Evolutionary conservation across 2,888 invertebrate genomes (phyloP), one percentile per base, ranked within the genome.

Genomic region (Eristalis tenax): DNA sequence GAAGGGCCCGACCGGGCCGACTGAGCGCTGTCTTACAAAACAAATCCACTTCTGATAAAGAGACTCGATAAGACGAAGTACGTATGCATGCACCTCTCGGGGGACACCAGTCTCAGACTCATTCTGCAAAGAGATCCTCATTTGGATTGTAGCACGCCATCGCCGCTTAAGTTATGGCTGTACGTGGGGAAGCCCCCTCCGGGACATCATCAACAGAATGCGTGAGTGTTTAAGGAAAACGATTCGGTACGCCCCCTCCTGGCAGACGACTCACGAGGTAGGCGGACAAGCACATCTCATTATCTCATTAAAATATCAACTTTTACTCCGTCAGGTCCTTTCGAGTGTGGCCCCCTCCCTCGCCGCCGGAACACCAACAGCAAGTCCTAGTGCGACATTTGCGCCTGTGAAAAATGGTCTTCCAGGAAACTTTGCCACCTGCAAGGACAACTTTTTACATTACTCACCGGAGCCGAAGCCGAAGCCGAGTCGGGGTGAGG

Each of bases 271-370:
- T 26, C 6, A 63, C 35, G 68, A 22, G 69, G 26, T 57, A 75
- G 65, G 75, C 68, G 77, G 69, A 64, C 83, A 83, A 87, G 76
- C 79, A 83, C 83, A 83, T 87, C 83, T 83, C 83, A 87, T 87
- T 87, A 87, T 87, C 87, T 87, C 87, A 87, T 87, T 87, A 83
- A 87, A 87, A 87, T 80, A 83, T 83, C 76, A 87, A 83, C 83
- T 83, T 87, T 59, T 76, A 70, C 70, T 80, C 64, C 76, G 68
- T 74, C 73, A 79, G 50, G 79, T 80, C 75, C 66, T 79, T 65
- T 75, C 38, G 59, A 65, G 11, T 1, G 13, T 40, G 10, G 28
- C 22, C 35, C 38, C 1, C 50, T 28, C 26, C 57, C 50, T 15
- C 38, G 32, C 13, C 23, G 56, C 50, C 57, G 56, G 22, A 6